Evolutionary conservation across 2,113 vertebrate genomes (phyloP).

Genomic region (Meles meles): DNA sequence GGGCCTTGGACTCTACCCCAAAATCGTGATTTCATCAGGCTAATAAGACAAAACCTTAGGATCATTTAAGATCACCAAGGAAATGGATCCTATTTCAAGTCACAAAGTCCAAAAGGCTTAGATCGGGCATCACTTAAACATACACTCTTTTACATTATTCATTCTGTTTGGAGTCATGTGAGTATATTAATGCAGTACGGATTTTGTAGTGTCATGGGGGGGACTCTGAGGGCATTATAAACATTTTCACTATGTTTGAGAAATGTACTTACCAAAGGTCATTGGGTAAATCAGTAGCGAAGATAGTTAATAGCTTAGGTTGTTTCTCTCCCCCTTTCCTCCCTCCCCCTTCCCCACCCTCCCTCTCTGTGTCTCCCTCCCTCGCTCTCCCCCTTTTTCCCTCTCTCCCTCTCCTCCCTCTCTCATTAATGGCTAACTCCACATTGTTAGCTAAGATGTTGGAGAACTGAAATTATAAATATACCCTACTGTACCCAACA

Average conservation of each 20-base stretch:
- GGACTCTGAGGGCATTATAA: background rate
- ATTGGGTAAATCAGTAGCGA: conserved; percentile 38
- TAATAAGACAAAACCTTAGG: conserved; percentile 20
- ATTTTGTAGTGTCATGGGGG: background rate
- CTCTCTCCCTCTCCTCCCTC: background rate
- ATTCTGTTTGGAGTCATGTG: conserved; percentile 13
- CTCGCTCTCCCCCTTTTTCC: background rate
- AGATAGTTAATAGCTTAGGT: background rate
- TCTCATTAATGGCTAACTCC: background rate
- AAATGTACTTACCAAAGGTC: conserved; percentile 38
- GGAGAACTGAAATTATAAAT: conserved; percentile 30
- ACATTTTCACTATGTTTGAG: conserved; percentile 53
- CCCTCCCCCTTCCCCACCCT: accelerated
- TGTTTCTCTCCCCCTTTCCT: background rate
- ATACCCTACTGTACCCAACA: background rate
- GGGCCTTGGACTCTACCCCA: background rate
- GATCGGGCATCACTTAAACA: background rate
- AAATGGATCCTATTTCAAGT: background rate
- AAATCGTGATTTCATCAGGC: conserved; percentile 38
- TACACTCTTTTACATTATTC: conserved; percentile 8
- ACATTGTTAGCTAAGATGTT: background rate
- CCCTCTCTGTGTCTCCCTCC: background rate
- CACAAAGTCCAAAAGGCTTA: background rate
- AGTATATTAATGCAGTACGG: background rate
- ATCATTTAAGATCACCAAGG: background rate